A percentile compares a stretch with the other conserved stretches of the same genome.
Conservation (phyloP, 1,140 invertebrate genomes). For the Myzus persicae region DNA sequence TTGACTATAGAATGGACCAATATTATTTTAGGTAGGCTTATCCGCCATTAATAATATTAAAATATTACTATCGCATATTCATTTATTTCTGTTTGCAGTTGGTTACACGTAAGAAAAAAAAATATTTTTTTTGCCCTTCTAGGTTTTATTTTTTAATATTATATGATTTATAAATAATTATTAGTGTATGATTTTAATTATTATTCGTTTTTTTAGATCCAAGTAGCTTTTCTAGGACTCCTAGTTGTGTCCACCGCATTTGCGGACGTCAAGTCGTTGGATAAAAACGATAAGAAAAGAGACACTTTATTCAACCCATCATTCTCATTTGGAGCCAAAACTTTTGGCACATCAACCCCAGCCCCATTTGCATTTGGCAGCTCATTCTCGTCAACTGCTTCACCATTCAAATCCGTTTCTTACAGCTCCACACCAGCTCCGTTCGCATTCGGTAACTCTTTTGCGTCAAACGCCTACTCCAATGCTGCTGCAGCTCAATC, state of each 20-base stretch:
- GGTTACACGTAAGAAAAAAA: too few relatives aligned
- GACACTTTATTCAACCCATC: conserved; percentile 4
- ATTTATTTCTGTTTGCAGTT: too few relatives aligned
- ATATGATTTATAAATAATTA: background rate
- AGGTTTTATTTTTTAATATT: background rate
- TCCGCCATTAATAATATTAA: too few relatives aligned
- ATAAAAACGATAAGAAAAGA: background rate
- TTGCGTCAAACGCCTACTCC: background rate
- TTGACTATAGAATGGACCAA: too few relatives aligned
- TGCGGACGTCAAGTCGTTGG: background rate
- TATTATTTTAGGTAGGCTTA: too few relatives aligned
- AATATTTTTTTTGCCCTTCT: too few relatives aligned
- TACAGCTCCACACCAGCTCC: conserved; percentile 51
- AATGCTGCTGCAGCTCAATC: background rate
- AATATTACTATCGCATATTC: too few relatives aligned
- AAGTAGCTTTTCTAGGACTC: conserved; percentile 5
- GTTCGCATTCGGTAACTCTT: background rate
- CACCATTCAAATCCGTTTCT: conserved; percentile 39
- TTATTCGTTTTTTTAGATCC: too few relatives aligned
- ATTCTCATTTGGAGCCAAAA: background rate
- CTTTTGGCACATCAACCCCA: background rate
- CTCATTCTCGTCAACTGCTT: background rate
- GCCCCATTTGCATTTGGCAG: background rate
- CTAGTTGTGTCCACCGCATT: background rate
- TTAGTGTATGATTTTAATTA: background rate